Base-by-base conservation (phyloP, 1,140 invertebrate species). In the Mamestra configurata region DNA sequence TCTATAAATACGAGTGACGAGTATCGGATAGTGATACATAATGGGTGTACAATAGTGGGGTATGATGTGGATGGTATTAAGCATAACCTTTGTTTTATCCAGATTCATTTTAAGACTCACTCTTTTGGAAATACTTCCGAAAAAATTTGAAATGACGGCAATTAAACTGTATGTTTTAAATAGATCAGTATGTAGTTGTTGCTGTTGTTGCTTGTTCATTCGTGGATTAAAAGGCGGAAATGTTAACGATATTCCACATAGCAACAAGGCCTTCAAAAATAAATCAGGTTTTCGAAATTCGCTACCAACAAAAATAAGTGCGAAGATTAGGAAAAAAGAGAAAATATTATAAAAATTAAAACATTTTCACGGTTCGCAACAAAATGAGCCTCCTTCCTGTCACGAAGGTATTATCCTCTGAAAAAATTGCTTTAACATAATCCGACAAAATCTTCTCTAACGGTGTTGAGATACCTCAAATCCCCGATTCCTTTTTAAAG, bases 401-500 rank as follows among this genome's bases (percentile, higher is more conserved):
- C 66, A 70, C 66, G 66, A 27, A 24, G 66, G 66, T 70, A 70
- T 70, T 70, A 27, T 70, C 20, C 20, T 70, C 20, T 27, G 66
- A 46, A 46, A 49, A 66, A 70, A 70, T 49, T 64, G 31, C 15
- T 20, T 37, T 18, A 35, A 64, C n/a, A 64, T 22, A 27, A 27
- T 70, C 40, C 66, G 66, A 27, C 20, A 40, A 49, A 70, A 70
- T 70, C 66, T 70, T 46, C 43, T 68, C 43, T n/a, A 27, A 70
- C 40, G 66, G 66, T n/a, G 66, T 27, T 13, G 49, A 49, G 22
- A 70, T 70, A 43, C 53, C 59, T 18, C n/a, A 35, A 61, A 37
- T 35, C 40, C 40, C 22, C 22, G 22, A 46, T 49, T 24, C 18
- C 18, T n/a, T 11, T 46, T 46, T 27, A 10, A 46, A 70, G 46